phyloP scores from a whole-genome alignment of 2,888 invertebrate species.

The Lasioglossum calceatum region DNA sequence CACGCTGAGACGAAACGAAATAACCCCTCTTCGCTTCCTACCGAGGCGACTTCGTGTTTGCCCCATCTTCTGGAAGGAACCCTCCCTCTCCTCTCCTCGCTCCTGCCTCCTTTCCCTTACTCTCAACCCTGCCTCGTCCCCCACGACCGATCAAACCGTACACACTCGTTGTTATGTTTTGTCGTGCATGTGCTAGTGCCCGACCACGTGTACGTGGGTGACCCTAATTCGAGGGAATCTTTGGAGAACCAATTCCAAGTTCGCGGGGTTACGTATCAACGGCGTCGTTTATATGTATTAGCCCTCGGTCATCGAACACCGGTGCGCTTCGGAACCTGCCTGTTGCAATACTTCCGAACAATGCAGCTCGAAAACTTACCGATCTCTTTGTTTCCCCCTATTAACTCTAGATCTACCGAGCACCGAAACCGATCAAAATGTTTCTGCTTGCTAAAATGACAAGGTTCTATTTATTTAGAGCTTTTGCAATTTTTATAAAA shows the following conservation, averaged over 20 bases:
- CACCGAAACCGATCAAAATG: too few species aligned
- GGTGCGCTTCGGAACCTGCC: neutral
- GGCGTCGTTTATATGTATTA: conserved; percentile 1
- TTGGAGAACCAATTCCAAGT: conserved; percentile 20
- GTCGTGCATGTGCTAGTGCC: conserved; percentile 29
- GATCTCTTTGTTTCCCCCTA: neutral
- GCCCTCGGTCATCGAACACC: conserved; percentile 8
- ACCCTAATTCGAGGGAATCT: conserved; percentile 51
- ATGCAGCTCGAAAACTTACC: neutral
- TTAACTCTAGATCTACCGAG: neutral
- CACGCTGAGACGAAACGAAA: conserved; percentile 71
- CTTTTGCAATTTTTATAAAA: too few species aligned
- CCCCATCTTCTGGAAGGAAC: conserved; percentile 68
- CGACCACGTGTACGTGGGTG: conserved; percentile 41
- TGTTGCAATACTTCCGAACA: neutral
- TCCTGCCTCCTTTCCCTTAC: conserved; percentile 37
- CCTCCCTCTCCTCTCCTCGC: conserved; percentile 47
- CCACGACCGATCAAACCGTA: conserved; percentile 47
- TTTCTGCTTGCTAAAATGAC: too few species aligned
- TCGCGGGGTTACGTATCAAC: conserved; percentile 8
- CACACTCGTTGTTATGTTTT: conserved; percentile 53
- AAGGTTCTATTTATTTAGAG: too few species aligned
- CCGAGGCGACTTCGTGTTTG: conserved; percentile 68
- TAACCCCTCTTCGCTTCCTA: conserved; percentile 72
- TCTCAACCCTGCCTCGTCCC: conserved; percentile 51